Conservation (phyloP, 1,140 invertebrate genomes). For the Drosophila leontia region DNA sequence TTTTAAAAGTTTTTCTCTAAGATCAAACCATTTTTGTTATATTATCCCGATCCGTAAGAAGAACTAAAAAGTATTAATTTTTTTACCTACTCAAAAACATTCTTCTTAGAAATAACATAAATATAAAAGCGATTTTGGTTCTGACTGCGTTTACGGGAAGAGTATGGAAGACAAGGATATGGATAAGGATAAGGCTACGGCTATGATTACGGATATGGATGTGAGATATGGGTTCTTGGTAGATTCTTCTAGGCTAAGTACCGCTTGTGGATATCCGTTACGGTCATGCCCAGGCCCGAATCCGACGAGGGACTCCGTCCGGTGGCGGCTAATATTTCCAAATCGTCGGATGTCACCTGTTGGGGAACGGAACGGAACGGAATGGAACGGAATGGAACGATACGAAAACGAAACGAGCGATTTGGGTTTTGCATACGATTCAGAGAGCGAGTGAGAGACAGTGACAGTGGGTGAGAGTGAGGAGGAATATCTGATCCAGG, state of each 20-base stretch:
- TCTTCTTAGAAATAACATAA: not conserved
- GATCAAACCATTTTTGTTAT: not conserved
- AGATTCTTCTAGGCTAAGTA: slow-evolving; percentile 53
- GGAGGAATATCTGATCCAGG: slow-evolving; percentile 22
- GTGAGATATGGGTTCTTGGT: not conserved
- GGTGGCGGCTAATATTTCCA: slow-evolving; percentile 84
- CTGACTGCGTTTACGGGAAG: not conserved
- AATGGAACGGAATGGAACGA: slow-evolving; percentile 57
- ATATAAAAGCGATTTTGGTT: not conserved
- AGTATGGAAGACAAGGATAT: not conserved
- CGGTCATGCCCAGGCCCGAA: slow-evolving; percentile 82
- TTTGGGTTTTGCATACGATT: slow-evolving; percentile 65
- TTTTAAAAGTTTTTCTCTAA: not conserved
- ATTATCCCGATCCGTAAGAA: not conserved
- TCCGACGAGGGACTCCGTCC: slow-evolving; percentile 84
- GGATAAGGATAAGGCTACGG: not conserved
- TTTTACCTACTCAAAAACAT: too few relatives aligned
- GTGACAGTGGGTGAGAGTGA: slow-evolving; percentile 14
- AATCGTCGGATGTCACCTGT: slow-evolving; percentile 84
- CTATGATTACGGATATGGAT: not conserved
- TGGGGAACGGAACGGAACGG: slow-evolving; percentile 67
- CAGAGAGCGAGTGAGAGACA: slow-evolving; percentile 48
- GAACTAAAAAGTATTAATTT: too few relatives aligned
- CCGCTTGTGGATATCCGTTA: slow-evolving; percentile 84
- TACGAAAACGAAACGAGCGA: slow-evolving; percentile 60